Evolutionary conservation across 2,113 vertebrate genomes (phyloP), one percentile per base, ranked within the genome.

Genomic region (Melanerpes formicivorus): DNA sequence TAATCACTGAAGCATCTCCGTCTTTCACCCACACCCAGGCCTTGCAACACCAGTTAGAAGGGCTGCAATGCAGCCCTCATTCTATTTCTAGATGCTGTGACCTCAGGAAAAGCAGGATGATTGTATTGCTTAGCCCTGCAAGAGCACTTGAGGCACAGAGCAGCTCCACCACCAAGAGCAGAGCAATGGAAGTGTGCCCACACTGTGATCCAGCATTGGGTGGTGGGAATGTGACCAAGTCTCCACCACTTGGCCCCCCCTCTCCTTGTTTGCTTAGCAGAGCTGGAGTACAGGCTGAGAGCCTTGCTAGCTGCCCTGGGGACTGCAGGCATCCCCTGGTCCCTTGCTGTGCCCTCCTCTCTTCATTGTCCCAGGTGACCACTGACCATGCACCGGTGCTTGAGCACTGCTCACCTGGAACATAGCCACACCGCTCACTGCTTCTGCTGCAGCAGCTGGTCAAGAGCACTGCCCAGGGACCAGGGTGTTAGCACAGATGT

Each of bases 121-220:
- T 19, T 37, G 3, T 23, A 50, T 77, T 73, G 67, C 42, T 69
- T 77, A 55, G 11, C 22, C 29, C 29, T 80, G 44, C 29, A 73
- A 69, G 30, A 64, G 15, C 44, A 34, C 30, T 30, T 56, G 58
- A 56, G n/a, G 22, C 52, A 32, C 19, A 60, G 32, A 67, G 42
- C 16, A 77, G 7, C 9, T 58, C 7, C 18, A 81, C 1, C 0
- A 3, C 18, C 23, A 27, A 18, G 3, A 23, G 50, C 25, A 32
- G 29, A 73, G 11, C 9, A 18, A 9, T 9, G 48, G 55, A 9
- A 67, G 21, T 2, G 6, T 16, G 15, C 6, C 18, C 23, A 48
- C 18, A 65, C 44, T 64, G 32, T 0, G 2, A 70, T 16, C 18
- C 32, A 76, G 55, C 2, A 0, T 25, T 42, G 26, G 44, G 18